phyloP scores from a whole-genome alignment of 2,113 vertebrate species.

The Myocastor coypus region DNA sequence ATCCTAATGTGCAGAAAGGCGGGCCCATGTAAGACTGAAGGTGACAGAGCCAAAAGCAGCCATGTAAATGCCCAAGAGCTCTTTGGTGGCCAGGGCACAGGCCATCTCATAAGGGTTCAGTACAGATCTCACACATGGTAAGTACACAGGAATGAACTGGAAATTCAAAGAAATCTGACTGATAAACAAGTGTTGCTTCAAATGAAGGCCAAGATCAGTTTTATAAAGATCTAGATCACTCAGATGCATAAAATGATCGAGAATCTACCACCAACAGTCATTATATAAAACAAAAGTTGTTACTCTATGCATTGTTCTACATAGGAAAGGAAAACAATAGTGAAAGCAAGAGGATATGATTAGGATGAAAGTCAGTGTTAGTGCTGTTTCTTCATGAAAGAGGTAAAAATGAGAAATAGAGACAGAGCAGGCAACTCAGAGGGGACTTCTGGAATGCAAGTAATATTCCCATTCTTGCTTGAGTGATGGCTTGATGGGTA shows the following conservation, averaged over 20 bases:
- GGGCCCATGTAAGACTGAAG: neutral
- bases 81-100: neutral
- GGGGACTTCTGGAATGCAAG: neutral
- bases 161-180: neutral
- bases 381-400: neutral
- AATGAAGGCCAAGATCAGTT: neutral
- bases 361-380: neutral
- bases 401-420: neutral
- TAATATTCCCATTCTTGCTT: neutral
- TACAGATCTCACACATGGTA: neutral
- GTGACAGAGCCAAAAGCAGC: fast-evolving
- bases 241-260: neutral
- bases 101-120: neutral
- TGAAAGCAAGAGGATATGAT: neutral
- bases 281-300: neutral
- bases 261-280: neutral
- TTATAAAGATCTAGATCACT: neutral
- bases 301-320: neutral
- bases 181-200: neutral
- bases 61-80: neutral
- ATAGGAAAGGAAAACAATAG: neutral
- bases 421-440: fast-evolving
- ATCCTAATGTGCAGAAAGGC: neutral
- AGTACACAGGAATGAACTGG: neutral
- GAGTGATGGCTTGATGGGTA: neutral